Conservation (phyloP, 2,888 invertebrate species). For the Drosophila hamatofila region DNA sequence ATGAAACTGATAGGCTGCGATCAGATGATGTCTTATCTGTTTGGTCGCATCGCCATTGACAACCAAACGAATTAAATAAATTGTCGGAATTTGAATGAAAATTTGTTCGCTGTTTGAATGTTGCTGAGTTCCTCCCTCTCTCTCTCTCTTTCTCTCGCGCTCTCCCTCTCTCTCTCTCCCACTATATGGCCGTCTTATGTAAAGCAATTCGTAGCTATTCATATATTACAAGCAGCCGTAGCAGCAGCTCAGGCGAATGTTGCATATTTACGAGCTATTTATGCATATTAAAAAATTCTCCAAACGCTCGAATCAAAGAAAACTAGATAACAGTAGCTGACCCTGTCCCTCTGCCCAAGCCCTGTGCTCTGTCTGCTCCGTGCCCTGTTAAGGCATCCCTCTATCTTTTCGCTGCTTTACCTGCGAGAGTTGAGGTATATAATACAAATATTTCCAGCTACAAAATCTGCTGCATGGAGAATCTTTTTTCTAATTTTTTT, state of each 20-base stretch:
- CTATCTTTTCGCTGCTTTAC: conserved; percentile 20
- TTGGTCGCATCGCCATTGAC: conserved; percentile 58
- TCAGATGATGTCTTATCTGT: conserved; percentile 58
- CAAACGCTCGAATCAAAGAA: conserved; percentile 62
- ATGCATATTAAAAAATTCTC: conserved; percentile 81
- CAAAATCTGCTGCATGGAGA: conserved; percentile 23
- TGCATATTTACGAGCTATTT: conserved; percentile 81
- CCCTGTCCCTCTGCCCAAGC: conserved; percentile 5
- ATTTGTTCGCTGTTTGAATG: conserved; percentile 45
- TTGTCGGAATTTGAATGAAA: conserved; percentile 66
- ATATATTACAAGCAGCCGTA: conserved; percentile 34
- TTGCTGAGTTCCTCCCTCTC: background rate
- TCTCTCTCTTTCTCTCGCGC: background rate
- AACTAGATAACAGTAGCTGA: conserved; percentile 76
- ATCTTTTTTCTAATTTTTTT: conserved; percentile 25
- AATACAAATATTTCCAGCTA: conserved; percentile 42
- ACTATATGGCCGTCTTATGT: conserved; percentile 20
- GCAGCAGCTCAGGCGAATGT: conserved; percentile 51
- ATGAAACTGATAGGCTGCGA: conserved; percentile 41
- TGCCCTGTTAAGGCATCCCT: conserved; percentile 2
- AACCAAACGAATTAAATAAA: conserved; percentile 77
- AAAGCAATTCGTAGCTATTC: conserved; percentile 46
- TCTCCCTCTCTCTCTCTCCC: background rate
- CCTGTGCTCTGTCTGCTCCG: background rate
- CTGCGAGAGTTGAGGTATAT: conserved; percentile 32